A percentile compares a stretch with the other conserved stretches of the same genome.
These are phyloP conservation scores for Copsychus sechellarum DNA, from an alignment of 2,113 vertebrate genomes.

Conservation along the genomic window DNA sequence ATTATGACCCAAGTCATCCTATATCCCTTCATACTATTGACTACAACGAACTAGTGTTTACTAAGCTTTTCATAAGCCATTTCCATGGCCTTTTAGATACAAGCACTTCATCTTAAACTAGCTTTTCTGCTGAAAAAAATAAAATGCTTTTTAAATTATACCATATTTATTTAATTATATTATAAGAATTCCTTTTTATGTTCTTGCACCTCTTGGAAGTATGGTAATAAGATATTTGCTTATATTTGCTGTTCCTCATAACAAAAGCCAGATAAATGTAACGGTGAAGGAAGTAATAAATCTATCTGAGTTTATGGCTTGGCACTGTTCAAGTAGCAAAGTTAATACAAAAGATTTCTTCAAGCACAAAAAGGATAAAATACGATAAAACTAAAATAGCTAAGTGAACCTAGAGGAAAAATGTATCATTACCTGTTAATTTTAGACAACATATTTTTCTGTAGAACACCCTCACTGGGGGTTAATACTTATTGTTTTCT, in stretches of 20 bases:
- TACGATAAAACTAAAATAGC: background rate
- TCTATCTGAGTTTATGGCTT: slow-evolving; percentile 19
- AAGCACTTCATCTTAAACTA: background rate
- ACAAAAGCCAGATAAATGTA: background rate
- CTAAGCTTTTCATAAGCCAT: background rate
- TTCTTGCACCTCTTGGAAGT: background rate
- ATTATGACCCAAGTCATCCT: background rate
- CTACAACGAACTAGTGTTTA: background rate
- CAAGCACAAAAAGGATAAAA: slow-evolving; percentile 17
- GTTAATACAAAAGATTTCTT: slow-evolving; percentile 21
- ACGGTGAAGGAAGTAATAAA: slow-evolving; percentile 1
- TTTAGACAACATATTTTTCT: slow-evolving; percentile 31
- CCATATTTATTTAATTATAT: background rate
- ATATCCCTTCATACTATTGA: background rate
- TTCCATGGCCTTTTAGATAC: accelerated
- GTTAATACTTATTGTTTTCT: slow-evolving; percentile 40
- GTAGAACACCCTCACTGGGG: background rate
- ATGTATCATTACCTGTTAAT: slow-evolving; percentile 27
- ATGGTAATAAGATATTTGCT: background rate
- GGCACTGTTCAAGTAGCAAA: background rate
- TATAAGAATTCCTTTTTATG: background rate
- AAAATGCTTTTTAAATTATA: background rate
- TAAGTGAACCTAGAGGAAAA: slow-evolving; percentile 20
- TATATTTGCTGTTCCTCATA: background rate
- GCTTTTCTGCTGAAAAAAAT: background rate